phyloP scores from a whole-genome alignment of 2,113 vertebrate species.

The Calyptommatus sinebrachiatus region DNA sequence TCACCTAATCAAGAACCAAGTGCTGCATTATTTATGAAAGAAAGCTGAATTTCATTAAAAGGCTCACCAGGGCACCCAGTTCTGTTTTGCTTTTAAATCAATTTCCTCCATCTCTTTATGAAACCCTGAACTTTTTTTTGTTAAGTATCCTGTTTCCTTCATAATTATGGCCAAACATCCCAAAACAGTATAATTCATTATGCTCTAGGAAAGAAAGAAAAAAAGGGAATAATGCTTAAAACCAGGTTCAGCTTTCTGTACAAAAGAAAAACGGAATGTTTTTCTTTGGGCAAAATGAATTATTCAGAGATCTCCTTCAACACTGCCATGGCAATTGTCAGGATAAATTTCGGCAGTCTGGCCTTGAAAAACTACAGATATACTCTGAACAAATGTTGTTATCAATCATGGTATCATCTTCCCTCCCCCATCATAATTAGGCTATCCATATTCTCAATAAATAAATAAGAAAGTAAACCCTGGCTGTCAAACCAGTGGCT shows the following conservation, averaged over 20 bases:
- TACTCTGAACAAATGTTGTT: slow-evolving; percentile 41
- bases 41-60: slow-evolving; percentile 67
- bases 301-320: slow-evolving; percentile 62
- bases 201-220: neutral
- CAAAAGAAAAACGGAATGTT: slow-evolving; percentile 57
- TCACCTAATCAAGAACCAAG: slow-evolving; percentile 61
- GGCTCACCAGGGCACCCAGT: slow-evolving; percentile 47
- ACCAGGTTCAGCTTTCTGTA: slow-evolving; percentile 51
- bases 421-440: neutral
- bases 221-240: slow-evolving; percentile 50
- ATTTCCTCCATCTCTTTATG: slow-evolving; percentile 47
- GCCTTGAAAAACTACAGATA: slow-evolving; percentile 53
- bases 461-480: slow-evolving; percentile 22
- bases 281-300: slow-evolving; percentile 63
- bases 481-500: slow-evolving; percentile 26
- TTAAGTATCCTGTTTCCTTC: slow-evolving; percentile 30
- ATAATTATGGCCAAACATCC: slow-evolving; percentile 39
- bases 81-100: slow-evolving; percentile 27
- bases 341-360: slow-evolving; percentile 58
- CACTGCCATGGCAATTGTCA: slow-evolving; percentile 48
- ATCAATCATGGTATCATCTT: slow-evolving; percentile 35
- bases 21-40: slow-evolving; percentile 72
- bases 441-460: slow-evolving; percentile 33
- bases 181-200: slow-evolving; percentile 49
- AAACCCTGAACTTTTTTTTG: slow-evolving; percentile 49